Evolutionary conservation across 1,140 invertebrate species (phyloP).

Genomic region (Batillaria attramentaria): DNA sequence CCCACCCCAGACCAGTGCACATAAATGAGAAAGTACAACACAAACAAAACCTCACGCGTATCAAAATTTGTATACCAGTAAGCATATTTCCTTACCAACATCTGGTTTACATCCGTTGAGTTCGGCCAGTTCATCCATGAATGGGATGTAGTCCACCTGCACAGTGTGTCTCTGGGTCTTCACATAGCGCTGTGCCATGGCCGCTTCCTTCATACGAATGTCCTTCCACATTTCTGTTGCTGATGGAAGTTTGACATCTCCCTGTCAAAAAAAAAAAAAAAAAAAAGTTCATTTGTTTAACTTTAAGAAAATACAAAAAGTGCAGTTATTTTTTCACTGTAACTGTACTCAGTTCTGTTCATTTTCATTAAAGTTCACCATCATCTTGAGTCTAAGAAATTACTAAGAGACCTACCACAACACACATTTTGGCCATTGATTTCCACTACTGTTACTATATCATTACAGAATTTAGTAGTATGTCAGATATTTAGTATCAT

Average conservation of each 20-base stretch:
- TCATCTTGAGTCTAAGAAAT: too few species aligned
- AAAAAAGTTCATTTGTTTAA: too few species aligned
- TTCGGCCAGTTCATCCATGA: slow-evolving; percentile 73
- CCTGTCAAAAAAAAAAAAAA: slow-evolving; percentile 36
- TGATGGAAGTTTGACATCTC: slow-evolving; percentile 49
- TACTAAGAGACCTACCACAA: too few species aligned
- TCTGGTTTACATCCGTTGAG: slow-evolving; percentile 71
- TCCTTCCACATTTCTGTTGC: slow-evolving; percentile 57
- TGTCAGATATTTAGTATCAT: too few species aligned
- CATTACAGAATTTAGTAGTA: too few species aligned
- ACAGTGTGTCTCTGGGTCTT: slow-evolving; percentile 59
- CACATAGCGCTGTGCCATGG: slow-evolving; percentile 54
- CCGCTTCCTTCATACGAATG: slow-evolving; percentile 47
- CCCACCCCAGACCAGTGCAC: background rate
- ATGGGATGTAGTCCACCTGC: slow-evolving; percentile 72
- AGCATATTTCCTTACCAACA: slow-evolving; percentile 62
- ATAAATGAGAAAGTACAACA: background rate
- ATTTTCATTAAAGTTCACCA: too few species aligned
- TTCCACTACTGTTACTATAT: too few species aligned
- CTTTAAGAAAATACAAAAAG: too few species aligned
- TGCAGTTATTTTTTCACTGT: too few species aligned
- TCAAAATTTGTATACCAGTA: slow-evolving; percentile 67
- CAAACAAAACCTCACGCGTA: slow-evolving; percentile 36
- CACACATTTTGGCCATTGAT: too few species aligned
- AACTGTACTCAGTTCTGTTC: too few species aligned